Conservation (phyloP, 2,797 vertebrate species). For the Clarias pachynema region DNA sequence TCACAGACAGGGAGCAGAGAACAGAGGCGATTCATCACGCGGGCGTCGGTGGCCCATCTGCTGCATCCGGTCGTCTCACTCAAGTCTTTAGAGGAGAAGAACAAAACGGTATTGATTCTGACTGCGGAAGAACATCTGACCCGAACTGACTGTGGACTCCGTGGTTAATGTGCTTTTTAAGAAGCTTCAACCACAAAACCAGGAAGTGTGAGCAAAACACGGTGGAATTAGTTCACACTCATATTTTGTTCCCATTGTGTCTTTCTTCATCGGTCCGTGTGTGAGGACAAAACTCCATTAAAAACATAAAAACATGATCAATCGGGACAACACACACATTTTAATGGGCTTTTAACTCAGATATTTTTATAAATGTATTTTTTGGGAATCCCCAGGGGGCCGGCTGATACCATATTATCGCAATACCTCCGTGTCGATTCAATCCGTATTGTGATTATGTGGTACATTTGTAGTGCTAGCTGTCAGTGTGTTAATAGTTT, state of each 20-base stretch:
- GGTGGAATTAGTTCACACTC: no score
- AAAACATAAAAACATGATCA: no score
- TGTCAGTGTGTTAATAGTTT: no score
- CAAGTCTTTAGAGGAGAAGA: slow-evolving; percentile 1
- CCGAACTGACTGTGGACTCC: no score
- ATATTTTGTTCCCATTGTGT: neutral
- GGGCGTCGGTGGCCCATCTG: neutral
- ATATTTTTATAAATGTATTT: no score
- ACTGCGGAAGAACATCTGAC: neutral
- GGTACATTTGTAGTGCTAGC: no score
- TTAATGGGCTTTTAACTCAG: no score
- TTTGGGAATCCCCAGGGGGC: no score
- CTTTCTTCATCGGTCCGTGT: neutral
- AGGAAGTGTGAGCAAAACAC: neutral
- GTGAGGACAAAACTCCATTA: neutral
- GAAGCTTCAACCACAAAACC: neutral
- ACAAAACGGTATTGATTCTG: neutral
- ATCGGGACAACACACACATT: neutral
- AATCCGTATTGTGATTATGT: no score
- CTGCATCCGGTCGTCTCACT: slow-evolving; percentile 3
- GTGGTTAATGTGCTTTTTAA: neutral
- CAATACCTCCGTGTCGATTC: no score
- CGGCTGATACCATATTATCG: no score
- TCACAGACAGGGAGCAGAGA: neutral
- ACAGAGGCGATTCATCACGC: slow-evolving; percentile 13